These are phyloP conservation scores for Labeo catla DNA, from an alignment of 2,113 vertebrate species.

Conservation along the genomic window DNA sequence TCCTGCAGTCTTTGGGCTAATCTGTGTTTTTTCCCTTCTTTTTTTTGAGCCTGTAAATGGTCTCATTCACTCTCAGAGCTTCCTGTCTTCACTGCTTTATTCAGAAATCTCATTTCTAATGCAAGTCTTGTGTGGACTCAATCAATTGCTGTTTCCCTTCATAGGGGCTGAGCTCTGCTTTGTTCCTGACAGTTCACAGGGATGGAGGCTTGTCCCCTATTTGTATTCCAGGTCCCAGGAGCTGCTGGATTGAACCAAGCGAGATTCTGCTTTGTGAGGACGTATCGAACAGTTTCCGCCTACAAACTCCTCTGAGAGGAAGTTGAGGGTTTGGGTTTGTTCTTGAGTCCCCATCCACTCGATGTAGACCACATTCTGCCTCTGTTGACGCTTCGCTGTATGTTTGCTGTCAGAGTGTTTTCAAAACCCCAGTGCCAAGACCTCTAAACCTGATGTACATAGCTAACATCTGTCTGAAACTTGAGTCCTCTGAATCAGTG, in stretches of 20 bases:
- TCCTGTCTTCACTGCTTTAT: slow-evolving; percentile 72
- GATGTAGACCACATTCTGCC: background rate
- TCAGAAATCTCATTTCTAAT: slow-evolving; percentile 72
- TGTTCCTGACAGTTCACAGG: slow-evolving; percentile 74
- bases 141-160: slow-evolving; percentile 36
- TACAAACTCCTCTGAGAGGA: slow-evolving; percentile 30
- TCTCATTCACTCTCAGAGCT: slow-evolving; percentile 72
- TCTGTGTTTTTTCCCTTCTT: background rate
- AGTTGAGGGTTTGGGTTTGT: slow-evolving; percentile 13
- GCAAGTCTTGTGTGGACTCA: slow-evolving; percentile 40
- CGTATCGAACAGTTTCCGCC: slow-evolving; percentile 38
- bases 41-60: slow-evolving; percentile 66
- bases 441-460: background rate
- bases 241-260: slow-evolving; percentile 58
- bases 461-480: background rate
- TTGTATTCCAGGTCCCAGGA: slow-evolving; percentile 71
- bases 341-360: background rate
- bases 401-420: background rate
- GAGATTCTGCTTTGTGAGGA: slow-evolving; percentile 59
- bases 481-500: background rate
- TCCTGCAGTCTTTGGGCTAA: background rate
- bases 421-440: background rate
- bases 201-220: slow-evolving; percentile 73
- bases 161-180: slow-evolving; percentile 57
- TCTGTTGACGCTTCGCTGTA: background rate